Evolutionary conservation across 2,797 vertebrate genomes (phyloP), one percentile per base, ranked within the genome.

Genomic region (Meriones psammophilus): DNA sequence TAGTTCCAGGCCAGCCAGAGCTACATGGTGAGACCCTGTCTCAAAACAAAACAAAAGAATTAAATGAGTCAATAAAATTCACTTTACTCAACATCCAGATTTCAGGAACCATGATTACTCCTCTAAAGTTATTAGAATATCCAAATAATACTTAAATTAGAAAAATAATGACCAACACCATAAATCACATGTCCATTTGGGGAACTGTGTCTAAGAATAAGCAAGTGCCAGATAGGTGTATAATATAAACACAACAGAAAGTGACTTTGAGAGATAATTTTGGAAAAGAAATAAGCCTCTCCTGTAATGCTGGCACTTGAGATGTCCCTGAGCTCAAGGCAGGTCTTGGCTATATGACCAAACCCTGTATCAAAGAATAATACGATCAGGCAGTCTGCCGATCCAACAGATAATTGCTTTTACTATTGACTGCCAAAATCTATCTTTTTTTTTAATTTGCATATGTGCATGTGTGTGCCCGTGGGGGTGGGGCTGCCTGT

Each of bases 341-440:
- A 62, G 28, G 28, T 14, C 87, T 60, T 3, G 3, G 5, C 4
- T 22, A 46, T 58, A 46, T 15, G 62, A 64, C 10, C 56, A 46
- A 76, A 76, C 28, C 36, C 36, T 64, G 56, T 5, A n/a, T 46
- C 6, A 4, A 30, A 30, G 56, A 78, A 4, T 69, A 62, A 22
- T 30, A 30, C n/a, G 10, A 78, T 39, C 17, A n/a, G 20, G 76
- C 54, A 66, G 0, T 91, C 71, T 54, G 39, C 6, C 42, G 30
- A 28, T 50, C 66, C 85, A 86, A 91, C 88, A 88, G 76, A 66
- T 85, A 78, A 92, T 10, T 93, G 93, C 12, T 64, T 93, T 97
- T 80, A 85, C 50, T 86, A 15, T 42, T 83, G 58, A 56, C 42
- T 77, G 36, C 42, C 60, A 94, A 94, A 92, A 18, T 66, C 36